Evolutionary conservation across 2,888 invertebrate species (phyloP), one percentile per base, ranked within the genome.

Genomic region (Physocephala rufipes): DNA sequence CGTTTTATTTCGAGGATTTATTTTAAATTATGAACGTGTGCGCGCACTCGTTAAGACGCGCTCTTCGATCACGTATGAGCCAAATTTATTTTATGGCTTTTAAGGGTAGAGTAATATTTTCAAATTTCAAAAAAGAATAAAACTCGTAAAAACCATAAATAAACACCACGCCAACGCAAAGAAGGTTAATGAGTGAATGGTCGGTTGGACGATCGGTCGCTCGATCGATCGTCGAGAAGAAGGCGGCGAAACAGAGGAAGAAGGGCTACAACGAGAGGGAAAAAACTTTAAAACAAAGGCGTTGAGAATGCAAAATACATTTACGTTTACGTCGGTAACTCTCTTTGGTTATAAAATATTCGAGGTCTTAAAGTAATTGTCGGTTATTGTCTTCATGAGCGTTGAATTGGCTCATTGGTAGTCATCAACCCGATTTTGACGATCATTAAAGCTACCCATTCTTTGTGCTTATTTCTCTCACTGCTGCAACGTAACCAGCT

Each of bases 41-140:
- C 49, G 15, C 49, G 49, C 19, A n/a, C 49, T n/a, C 28, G 58
- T 58, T 24, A 12, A 28, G 16, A 4, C 16, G 58, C 16, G 58
- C 24, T 58, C 15, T 55, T n/a, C 19, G 7, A 58, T 26, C 58
- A 58, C 58, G 58, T 58, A 2, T 26, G 58, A 58, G 58, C 58
- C 58, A 58, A 58, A 58, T 58, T 24, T 58, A 28, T 58, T 58
- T 58, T 58, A 58, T 58, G 24, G 58, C 58, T 28, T 15, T 28
- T 28, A 15, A 58, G 58, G 7, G 15, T 26, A 58, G 24, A 15
- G 58, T 28, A 28, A 28, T 58, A 28, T 58, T 58, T 58, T 24
- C 24, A 28, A 58, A 21, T 19, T 28, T 24, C 2, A 24, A n/a
- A n/a, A n/a, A n/a, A n/a, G 28, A 58, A 58, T 58, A 28, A 58